Percentiles rank a stretch among this genome's conserved stretches.
phyloP scores from a whole-genome alignment of 2,113 vertebrate species.

The Neodontobutis hainanensis region DNA sequence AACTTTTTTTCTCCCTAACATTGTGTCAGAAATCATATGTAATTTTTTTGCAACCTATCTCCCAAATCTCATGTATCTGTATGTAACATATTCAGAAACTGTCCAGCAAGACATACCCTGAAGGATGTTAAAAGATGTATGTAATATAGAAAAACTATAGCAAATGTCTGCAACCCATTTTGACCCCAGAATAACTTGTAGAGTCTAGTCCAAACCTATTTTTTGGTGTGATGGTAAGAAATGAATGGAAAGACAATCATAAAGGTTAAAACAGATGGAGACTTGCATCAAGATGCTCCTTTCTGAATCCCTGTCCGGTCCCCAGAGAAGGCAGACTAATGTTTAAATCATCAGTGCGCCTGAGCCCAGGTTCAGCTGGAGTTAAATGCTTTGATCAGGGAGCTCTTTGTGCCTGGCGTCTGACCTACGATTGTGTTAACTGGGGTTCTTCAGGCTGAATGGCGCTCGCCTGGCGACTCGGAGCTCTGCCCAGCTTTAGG shows the following conservation, averaged over 20 bases:
- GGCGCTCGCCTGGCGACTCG: slow-evolving; percentile 23
- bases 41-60: no score
- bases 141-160: no score
- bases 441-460: slow-evolving; percentile 22
- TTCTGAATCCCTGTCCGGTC: slow-evolving; percentile 9
- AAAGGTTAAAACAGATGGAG: slow-evolving; percentile 18
- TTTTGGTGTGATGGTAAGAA: not conserved
- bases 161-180: not conserved
- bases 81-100: no score
- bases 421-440: slow-evolving; percentile 33
- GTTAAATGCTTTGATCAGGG: slow-evolving; percentile 66
- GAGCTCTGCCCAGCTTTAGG: slow-evolving; percentile 25
- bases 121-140: no score
- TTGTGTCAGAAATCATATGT: not conserved
- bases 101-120: no score
- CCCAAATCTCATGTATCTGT: no score
- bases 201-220: not conserved
- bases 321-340: slow-evolving; percentile 26
- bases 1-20: no score
- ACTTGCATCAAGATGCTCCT: slow-evolving; percentile 5
- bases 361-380: slow-evolving; percentile 48
- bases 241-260: not conserved
- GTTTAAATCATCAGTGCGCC: slow-evolving; percentile 57
- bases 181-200: not conserved
- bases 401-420: slow-evolving; percentile 31